These are phyloP conservation scores for Bombus waltoni DNA, from an alignment of 1,140 invertebrate species.

Conservation along the genomic window DNA sequence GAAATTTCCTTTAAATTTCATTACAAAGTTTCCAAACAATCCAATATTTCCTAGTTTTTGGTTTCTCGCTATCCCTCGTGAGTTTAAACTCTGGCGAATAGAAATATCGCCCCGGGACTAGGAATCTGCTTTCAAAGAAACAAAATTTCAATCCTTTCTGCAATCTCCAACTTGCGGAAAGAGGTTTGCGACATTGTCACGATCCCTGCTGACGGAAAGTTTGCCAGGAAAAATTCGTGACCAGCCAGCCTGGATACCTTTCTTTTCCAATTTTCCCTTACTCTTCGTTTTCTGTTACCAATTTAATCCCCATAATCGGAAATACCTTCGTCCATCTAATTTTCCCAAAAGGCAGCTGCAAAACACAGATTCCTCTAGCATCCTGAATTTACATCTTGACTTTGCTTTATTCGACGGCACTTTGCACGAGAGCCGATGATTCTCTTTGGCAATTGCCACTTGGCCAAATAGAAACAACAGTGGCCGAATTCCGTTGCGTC, in stretches of 20 bases:
- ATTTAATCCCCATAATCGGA: neutral
- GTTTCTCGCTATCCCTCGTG: neutral
- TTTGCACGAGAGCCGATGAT: too few relatives aligned
- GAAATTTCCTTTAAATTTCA: too few relatives aligned
- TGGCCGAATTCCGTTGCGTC: neutral
- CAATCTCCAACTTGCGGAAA: neutral
- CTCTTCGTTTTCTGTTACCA: neutral
- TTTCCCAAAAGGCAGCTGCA: too few relatives aligned
- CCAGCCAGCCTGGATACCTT: neutral
- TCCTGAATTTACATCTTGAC: too few relatives aligned
- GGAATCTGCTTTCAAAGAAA: neutral
- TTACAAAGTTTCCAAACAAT: neutral
- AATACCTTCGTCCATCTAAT: neutral
- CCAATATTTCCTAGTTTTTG: neutral
- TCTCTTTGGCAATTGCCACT: neutral
- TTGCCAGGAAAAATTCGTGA: neutral
- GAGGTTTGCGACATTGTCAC: constrained; percentile 1
- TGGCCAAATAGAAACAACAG: neutral
- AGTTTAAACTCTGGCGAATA: neutral
- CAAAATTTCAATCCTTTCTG: neutral
- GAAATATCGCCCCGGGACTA: neutral
- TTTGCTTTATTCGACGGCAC: neutral
- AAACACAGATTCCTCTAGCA: too few relatives aligned
- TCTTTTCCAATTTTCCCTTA: too few relatives aligned
- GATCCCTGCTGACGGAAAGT: constrained; percentile 8